Conservation (phyloP, 2,888 invertebrate species). For the Polydrusus tereticollis region DNA sequence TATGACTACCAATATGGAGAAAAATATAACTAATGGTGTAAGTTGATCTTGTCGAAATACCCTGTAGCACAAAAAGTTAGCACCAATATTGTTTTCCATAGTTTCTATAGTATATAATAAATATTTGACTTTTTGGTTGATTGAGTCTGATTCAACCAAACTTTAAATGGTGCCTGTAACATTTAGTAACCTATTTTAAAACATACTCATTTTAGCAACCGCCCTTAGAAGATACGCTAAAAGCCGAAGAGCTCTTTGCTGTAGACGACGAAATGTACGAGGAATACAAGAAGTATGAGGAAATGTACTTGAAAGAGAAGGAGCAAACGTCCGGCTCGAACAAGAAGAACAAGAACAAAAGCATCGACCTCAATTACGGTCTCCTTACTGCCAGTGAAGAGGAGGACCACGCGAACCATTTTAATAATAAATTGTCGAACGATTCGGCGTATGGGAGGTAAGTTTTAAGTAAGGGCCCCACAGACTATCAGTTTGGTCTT, state of each 20-base stretch:
- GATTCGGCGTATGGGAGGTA: constrained; percentile 92
- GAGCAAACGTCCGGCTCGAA: constrained; percentile 60
- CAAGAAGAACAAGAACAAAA: constrained; percentile 53
- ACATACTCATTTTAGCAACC: constrained; percentile 36
- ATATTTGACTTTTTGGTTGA: too few relatives aligned
- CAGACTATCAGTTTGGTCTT: too few relatives aligned
- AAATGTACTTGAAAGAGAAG: constrained; percentile 63
- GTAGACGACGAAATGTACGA: constrained; percentile 65
- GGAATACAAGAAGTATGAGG: constrained; percentile 65
- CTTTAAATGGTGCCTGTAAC: too few relatives aligned
- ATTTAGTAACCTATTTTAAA: not conserved
- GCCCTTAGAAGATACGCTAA: constrained; percentile 42
- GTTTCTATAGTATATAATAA: too few relatives aligned
- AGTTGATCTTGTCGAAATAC: too few relatives aligned
- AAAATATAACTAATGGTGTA: constrained; percentile 5
- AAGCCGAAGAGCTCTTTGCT: constrained; percentile 62
- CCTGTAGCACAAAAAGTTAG: too few relatives aligned
- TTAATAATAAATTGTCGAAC: constrained; percentile 66
- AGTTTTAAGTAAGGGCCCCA: too few relatives aligned
- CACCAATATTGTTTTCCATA: too few relatives aligned
- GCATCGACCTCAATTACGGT: constrained; percentile 52
- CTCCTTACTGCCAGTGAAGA: constrained; percentile 57
- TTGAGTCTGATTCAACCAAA: too few relatives aligned
- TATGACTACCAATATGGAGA: constrained; percentile 32
- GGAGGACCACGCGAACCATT: constrained; percentile 62